Evolutionary conservation across 64 coral and sea anemone genomes (phyloP).

Genomic region (Stichodactyla mertensii): DNA sequence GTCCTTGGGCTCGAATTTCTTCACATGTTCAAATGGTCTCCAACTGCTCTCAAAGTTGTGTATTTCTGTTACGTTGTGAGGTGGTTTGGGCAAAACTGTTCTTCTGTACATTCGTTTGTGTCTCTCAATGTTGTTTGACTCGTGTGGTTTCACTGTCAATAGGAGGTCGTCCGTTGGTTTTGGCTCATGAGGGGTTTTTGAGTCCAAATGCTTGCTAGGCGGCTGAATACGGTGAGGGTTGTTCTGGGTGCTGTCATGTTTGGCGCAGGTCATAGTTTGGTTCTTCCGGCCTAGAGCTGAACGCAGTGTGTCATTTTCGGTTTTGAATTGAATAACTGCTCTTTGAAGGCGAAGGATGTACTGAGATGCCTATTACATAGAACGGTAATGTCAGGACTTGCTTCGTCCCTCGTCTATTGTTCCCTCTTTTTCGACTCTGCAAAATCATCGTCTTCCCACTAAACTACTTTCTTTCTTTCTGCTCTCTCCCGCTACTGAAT

Average conservation of each 20-base stretch:
- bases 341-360: conserved; percentile 73
- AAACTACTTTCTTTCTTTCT: no score
- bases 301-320: conserved; percentile 49
- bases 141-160: background rate
- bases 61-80: background rate
- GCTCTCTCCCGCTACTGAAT: no score
- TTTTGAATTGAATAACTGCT: conserved; percentile 63
- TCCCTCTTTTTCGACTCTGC: no score
- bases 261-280: background rate
- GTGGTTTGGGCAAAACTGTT: background rate
- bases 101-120: background rate
- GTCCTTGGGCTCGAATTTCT: conserved; percentile 9
- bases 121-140: background rate
- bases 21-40: background rate
- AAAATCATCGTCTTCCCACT: no score
- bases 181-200: background rate
- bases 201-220: background rate
- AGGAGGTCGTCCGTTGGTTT: background rate
- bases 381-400: background rate
- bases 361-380: conserved; percentile 40
- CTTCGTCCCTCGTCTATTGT: no score
- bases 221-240: background rate
- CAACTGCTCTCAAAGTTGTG: background rate
- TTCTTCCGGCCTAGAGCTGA: background rate
- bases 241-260: background rate